phyloP scores from a whole-genome alignment of 1,140 invertebrate genomes.

The Camponotus vicinus region DNA sequence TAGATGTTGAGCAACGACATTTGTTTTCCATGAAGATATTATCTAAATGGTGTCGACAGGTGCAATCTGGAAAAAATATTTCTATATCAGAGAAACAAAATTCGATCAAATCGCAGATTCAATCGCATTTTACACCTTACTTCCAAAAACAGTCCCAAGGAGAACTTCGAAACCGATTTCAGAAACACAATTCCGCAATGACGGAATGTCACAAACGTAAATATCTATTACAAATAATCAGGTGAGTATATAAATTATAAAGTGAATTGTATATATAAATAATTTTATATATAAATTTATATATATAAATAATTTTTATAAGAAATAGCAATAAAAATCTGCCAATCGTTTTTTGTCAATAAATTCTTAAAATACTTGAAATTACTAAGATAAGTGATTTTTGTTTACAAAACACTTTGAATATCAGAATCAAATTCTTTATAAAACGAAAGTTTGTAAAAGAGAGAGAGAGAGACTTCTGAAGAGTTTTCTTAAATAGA shows the following conservation, averaged over 20 bases:
- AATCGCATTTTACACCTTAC: neutral
- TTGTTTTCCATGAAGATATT: neutral
- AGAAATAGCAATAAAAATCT: neutral
- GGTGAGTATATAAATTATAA: neutral
- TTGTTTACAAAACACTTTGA: too few species aligned
- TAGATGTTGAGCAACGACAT: neutral
- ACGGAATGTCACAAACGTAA: neutral
- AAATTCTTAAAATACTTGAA: neutral
- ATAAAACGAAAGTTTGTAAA: too few species aligned
- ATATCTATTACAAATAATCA: slow-evolving; percentile 31
- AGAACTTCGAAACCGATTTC: neutral
- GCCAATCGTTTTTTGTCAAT: too few species aligned
- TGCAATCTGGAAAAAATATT: too few species aligned
- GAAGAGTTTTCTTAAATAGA: neutral
- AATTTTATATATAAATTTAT: neutral
- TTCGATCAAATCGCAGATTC: neutral
- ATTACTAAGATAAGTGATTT: neutral
- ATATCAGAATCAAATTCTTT: neutral
- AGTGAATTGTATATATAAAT: neutral
- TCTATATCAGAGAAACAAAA: too few species aligned
- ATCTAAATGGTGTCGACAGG: neutral
- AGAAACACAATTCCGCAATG: neutral
- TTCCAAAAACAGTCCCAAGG: neutral
- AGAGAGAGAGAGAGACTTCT: too few species aligned
- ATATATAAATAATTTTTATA: neutral